Percentiles rank a stretch among this genome's conserved stretches.
These are phyloP conservation scores for Caenorhabditis tropicalis DNA, from an alignment of 1,140 invertebrate species.

Conservation along the genomic window DNA sequence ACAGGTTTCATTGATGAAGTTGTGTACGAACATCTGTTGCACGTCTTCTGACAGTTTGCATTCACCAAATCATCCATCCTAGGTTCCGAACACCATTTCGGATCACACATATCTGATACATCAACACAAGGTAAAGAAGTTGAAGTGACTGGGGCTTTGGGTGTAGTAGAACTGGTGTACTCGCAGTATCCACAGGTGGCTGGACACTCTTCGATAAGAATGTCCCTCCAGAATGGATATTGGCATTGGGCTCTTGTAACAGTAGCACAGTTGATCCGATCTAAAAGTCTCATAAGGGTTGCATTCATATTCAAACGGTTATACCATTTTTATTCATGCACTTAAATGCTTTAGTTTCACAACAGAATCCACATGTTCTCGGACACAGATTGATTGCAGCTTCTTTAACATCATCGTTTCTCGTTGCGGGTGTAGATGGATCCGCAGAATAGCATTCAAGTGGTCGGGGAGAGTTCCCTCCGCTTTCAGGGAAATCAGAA, in stretches of 20 bases:
- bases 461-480: neutral
- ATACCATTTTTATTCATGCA: too few relatives aligned
- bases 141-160: too few relatives aligned
- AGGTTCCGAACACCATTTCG: neutral
- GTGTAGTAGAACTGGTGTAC: neutral
- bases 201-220: constrained; percentile 29
- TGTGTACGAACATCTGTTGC: neutral
- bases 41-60: neutral
- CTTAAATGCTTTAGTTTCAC: constrained; percentile 15
- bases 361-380: constrained; percentile 49
- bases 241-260: neutral
- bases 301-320: too few relatives aligned
- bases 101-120: constrained; percentile 1
- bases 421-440: neutral
- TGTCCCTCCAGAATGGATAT: neutral
- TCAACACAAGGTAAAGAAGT: too few relatives aligned
- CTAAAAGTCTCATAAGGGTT: too few relatives aligned
- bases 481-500: neutral
- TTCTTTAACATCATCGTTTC: neutral
- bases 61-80: neutral
- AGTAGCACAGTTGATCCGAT: neutral
- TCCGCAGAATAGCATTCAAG: neutral
- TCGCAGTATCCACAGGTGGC: constrained; percentile 36
- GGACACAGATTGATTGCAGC: constrained; percentile 21
- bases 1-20: neutral